Base-by-base conservation (phyloP, 2,888 invertebrate species). In the Didymodactylos carnosus region DNA sequence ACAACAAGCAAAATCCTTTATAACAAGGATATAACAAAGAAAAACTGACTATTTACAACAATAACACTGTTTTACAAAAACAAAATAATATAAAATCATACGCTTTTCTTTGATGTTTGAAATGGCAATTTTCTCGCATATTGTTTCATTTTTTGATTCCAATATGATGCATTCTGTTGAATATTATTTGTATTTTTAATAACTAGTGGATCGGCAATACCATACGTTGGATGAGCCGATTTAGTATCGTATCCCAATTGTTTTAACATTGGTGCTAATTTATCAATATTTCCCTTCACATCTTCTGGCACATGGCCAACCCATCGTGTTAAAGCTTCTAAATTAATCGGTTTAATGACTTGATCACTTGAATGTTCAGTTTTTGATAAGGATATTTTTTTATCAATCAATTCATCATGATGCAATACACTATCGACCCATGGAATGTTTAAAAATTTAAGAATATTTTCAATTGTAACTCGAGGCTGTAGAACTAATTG, bases 311-410 rank as follows among this genome's bases (percentile, higher is more conserved):
- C 82, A 16, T 82, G 78, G 25, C 84, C 80, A 39, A 85, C 85
- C 86, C 86, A 86, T 77, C 84, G 85, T 35, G 81, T 80, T 77
- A 97, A 87, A 70, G 97, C 97, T 84, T 95, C 95, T 81, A 92
- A 86, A 86, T 98, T 97, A 76, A 98, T 91, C 19, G 97, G 94
- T 81, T 95, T 94, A 83, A 97, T 92, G 79, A 98, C 94, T 87
- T 97, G 97, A 87, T 97, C 95, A 77, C 94, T 94, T 70, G 94
- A 94, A 76, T 94, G 88, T 86, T 97, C 95, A 82, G 93, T 92
- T 85, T 93, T 94, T 85, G 94, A 94, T 72, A 95, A 87, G 77
- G 91, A 91, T 74, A 95, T 91, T 77, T 94, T 94, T 79, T 90
- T 93, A 85, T 95, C 94, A 83, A 98, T 94, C 83, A 90, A 91